These are phyloP conservation scores for Troilus luridus DNA, from an alignment of 2,888 invertebrate genomes.

Conservation along the genomic window DNA sequence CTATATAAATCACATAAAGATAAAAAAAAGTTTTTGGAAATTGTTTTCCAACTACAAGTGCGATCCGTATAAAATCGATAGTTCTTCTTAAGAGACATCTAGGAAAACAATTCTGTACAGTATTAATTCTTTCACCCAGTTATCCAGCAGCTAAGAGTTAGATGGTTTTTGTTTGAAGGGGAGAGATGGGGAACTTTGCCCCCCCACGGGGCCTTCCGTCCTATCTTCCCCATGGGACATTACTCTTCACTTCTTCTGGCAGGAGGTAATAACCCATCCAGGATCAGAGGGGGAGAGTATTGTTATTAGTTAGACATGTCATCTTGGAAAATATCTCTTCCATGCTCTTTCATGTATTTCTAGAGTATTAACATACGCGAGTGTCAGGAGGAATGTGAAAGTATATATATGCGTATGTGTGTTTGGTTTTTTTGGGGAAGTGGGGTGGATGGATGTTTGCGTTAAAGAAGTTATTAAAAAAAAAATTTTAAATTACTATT, in stretches of 20 bases:
- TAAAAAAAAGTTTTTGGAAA: too few species aligned
- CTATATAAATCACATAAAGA: too few species aligned
- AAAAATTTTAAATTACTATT: too few species aligned
- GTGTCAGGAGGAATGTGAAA: too few species aligned
- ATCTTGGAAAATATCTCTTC: neutral
- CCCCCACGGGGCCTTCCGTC: neutral
- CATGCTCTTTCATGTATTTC: neutral
- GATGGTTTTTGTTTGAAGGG: neutral
- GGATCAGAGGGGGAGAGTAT: neutral
- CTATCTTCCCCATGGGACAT: neutral
- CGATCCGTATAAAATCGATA: neutral
- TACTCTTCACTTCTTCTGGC: conserved; percentile 39
- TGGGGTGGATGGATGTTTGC: too few species aligned
- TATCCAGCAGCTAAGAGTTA: neutral
- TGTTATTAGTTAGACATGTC: neutral
- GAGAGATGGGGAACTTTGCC: neutral
- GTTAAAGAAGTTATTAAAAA: too few species aligned
- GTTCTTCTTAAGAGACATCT: neutral
- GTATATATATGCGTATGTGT: too few species aligned
- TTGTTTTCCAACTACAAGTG: too few species aligned
- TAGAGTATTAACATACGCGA: too few species aligned
- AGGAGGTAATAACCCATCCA: neutral
- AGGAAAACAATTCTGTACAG: neutral
- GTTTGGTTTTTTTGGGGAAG: too few species aligned
- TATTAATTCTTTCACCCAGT: neutral